A percentile compares a stretch with the other conserved stretches of the same genome.
phyloP scores from a whole-genome alignment of 2,113 vertebrate genomes.

The Anser cygnoides region DNA sequence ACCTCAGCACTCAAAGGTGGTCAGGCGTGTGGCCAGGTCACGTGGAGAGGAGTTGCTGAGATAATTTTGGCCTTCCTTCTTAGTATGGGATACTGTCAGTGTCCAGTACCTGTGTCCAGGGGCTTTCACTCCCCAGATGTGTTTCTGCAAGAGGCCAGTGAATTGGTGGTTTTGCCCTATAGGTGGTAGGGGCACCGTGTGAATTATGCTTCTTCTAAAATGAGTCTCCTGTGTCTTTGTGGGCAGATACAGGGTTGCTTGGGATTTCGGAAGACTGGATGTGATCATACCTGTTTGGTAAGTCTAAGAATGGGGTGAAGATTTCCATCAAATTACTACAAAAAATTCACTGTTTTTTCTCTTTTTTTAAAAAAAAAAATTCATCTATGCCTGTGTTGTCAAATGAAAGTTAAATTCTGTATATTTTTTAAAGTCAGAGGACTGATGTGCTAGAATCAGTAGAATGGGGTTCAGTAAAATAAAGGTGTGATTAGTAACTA shows the following conservation, averaged over 20 bases:
- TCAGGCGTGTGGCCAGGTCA: background rate
- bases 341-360: background rate
- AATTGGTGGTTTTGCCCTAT: background rate
- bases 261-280: background rate
- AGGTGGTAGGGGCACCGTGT: background rate
- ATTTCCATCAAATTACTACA: background rate
- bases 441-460: background rate
- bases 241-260: background rate
- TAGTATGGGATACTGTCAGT: background rate
- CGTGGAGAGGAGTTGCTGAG: background rate
- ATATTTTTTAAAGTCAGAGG: background rate
- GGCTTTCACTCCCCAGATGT: background rate
- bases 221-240: background rate
- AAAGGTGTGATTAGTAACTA: background rate
- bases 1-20: background rate
- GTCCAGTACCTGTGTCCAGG: background rate
- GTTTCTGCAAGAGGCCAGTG: background rate
- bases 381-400: background rate
- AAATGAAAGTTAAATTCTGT: background rate
- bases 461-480: background rate
- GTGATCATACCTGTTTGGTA: background rate
- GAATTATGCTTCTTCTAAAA: background rate
- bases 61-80: background rate
- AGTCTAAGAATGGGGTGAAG: background rate
- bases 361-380: background rate